A percentile compares a stretch with the other conserved stretches of the same genome.
Evolutionary conservation across 2,888 invertebrate species (phyloP).

Genomic region (Drosophila austrosaltans): DNA sequence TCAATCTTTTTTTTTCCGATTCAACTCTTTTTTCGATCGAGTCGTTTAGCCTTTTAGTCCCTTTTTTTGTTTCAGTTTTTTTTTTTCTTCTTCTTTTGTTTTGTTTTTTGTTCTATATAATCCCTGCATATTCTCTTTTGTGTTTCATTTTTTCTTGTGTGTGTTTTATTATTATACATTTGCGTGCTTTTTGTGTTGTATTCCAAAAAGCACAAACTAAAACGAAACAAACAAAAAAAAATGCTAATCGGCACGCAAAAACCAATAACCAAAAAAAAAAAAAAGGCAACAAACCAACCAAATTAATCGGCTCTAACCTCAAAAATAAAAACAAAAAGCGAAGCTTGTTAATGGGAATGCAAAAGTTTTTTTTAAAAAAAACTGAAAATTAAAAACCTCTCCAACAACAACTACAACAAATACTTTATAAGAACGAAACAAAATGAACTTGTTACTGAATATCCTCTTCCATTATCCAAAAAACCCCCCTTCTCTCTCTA

Average conservation of each 20-base stretch:
- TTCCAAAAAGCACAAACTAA: slow-evolving; percentile 46
- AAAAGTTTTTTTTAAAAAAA: slow-evolving; percentile 44
- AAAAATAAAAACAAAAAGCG: slow-evolving; percentile 17
- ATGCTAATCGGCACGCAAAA: slow-evolving; percentile 61
- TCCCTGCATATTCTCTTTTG: slow-evolving; percentile 8
- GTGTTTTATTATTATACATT: slow-evolving; percentile 4
- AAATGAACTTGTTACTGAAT: slow-evolving; percentile 78
- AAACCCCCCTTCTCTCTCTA: slow-evolving; percentile 51
- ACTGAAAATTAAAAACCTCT: slow-evolving; percentile 35
- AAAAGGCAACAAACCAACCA: slow-evolving; percentile 17
- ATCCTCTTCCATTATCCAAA: slow-evolving; percentile 80
- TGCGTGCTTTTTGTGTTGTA: slow-evolving; percentile 52
- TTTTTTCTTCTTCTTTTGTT: background rate
- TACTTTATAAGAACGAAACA: slow-evolving; percentile 38
- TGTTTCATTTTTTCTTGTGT: slow-evolving; percentile 11
- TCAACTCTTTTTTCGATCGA: background rate
- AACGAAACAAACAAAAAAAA: slow-evolving; percentile 18
- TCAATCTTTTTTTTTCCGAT: slow-evolving; percentile 1
- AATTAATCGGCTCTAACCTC: slow-evolving; percentile 52
- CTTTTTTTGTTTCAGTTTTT: slow-evolving; percentile 1
- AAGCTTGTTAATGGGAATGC: slow-evolving; percentile 38
- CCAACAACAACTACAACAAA: slow-evolving; percentile 28
- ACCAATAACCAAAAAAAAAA: slow-evolving; percentile 19
- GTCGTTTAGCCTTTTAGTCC: background rate
- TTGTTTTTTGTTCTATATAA: background rate